phyloP scores from a whole-genome alignment of 2,888 invertebrate species.

The Nasonia oneida region DNA sequence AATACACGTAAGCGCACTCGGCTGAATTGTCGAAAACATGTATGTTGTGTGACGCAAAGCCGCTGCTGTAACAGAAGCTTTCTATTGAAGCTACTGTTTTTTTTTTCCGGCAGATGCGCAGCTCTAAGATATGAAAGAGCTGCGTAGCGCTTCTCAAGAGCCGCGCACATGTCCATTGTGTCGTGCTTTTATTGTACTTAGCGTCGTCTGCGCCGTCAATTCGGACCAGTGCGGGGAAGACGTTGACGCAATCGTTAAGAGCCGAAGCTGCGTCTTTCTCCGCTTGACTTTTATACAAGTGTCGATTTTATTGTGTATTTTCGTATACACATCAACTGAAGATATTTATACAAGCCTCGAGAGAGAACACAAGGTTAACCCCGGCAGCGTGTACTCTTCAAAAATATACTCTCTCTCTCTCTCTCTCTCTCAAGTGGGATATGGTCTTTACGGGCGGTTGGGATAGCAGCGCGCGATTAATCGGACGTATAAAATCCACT shows the following conservation, averaged over 20 bases:
- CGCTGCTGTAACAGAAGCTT: neutral
- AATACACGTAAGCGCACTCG: neutral
- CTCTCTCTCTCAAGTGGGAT: neutral
- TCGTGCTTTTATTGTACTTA: conserved; percentile 9
- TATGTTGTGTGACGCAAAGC: neutral
- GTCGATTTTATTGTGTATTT: neutral
- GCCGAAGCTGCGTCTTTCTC: neutral
- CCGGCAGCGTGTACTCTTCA: neutral
- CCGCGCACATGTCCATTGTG: neutral
- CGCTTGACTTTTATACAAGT: neutral
- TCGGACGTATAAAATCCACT: neutral
- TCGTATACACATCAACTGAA: neutral
- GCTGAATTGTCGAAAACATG: neutral
- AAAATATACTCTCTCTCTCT: conserved; percentile 7
- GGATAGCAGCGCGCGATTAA: conserved; percentile 1
- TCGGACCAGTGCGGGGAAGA: neutral
- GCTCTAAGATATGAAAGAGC: neutral
- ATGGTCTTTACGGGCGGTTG: neutral
- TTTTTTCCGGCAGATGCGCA: neutral
- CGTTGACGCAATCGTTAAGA: conserved; percentile 16
- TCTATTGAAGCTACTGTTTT: neutral
- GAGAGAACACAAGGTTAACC: neutral
- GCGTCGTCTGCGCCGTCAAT: conserved; percentile 23
- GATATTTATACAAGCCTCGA: neutral
- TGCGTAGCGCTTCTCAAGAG: neutral